Evolutionary conservation across 2,113 vertebrate species (phyloP).

Genomic region (Pontoporia blainvillei): DNA sequence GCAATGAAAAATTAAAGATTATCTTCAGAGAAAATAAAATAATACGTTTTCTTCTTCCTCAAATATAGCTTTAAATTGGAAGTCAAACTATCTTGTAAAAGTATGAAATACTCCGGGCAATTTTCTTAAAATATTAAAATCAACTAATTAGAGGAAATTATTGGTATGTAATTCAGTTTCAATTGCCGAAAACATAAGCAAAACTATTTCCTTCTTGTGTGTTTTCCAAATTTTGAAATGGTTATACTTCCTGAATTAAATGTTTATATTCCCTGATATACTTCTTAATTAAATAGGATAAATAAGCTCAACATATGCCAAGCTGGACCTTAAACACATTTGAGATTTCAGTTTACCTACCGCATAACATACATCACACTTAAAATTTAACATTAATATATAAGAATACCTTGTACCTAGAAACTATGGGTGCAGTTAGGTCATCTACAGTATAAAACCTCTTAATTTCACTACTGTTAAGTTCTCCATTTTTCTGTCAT

Average conservation of each 20-base stretch:
- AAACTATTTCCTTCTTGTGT: not conserved
- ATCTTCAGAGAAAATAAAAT: not conserved
- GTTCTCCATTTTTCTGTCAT: not conserved
- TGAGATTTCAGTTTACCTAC: not conserved
- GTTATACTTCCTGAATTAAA: not conserved
- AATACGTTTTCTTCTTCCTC: not conserved
- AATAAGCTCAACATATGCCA: not conserved
- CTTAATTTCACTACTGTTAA: not conserved
- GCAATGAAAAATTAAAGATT: not conserved
- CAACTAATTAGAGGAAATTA: not conserved
- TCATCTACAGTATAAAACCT: not conserved
- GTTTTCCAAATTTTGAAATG: constrained; percentile 39
- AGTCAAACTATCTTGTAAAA: not conserved
- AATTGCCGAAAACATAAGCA: not conserved
- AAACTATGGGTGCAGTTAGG: not conserved
- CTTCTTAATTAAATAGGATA: not conserved
- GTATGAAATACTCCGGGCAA: not conserved
- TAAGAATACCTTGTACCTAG: not conserved
- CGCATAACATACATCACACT: not conserved
- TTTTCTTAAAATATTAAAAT: not conserved
- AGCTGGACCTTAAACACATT: not conserved
- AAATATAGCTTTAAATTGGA: not conserved
- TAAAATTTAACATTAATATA: not conserved
- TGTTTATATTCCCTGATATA: not conserved
- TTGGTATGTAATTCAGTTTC: not conserved